phyloP scores from a whole-genome alignment of 2,888 invertebrate genomes.

The Pristionchus arcanus region DNA sequence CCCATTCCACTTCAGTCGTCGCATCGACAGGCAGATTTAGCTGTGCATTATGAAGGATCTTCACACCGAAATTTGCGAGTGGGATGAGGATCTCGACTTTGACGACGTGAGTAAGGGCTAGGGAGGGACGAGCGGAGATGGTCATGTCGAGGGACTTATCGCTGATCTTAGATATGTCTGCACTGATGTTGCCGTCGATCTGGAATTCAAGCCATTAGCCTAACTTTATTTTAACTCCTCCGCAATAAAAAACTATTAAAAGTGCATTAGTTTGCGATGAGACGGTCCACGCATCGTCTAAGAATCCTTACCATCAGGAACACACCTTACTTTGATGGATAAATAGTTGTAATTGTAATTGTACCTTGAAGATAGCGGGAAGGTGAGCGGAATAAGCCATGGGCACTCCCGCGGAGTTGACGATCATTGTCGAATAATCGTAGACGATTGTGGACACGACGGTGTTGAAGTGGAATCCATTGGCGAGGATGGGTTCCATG shows the following conservation, averaged over 20 bases:
- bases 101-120: constrained; percentile 60
- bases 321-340: no score
- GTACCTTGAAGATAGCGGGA: constrained; percentile 62
- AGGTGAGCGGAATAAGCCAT: constrained; percentile 62
- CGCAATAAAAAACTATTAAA: no score
- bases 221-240: no score
- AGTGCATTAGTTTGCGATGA: no score
- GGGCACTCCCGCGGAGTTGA: constrained; percentile 72
- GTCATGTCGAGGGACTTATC: constrained; percentile 54
- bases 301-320: no score
- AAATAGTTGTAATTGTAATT: constrained; percentile 58
- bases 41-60: constrained; percentile 65
- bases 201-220: constrained; percentile 11
- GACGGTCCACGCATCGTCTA: no score
- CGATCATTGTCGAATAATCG: constrained; percentile 60
- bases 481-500: constrained; percentile 55
- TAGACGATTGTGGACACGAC: constrained; percentile 60
- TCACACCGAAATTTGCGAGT: constrained; percentile 68
- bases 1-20: constrained; percentile 55
- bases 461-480: constrained; percentile 43
- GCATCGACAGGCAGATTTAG: constrained; percentile 68
- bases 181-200: constrained; percentile 28
- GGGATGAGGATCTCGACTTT: constrained; percentile 68
- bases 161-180: constrained; percentile 49
- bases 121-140: constrained; percentile 55